These are phyloP conservation scores for Ariolimax columbianus DNA, from an alignment of 2,888 invertebrate genomes.

Conservation along the genomic window DNA sequence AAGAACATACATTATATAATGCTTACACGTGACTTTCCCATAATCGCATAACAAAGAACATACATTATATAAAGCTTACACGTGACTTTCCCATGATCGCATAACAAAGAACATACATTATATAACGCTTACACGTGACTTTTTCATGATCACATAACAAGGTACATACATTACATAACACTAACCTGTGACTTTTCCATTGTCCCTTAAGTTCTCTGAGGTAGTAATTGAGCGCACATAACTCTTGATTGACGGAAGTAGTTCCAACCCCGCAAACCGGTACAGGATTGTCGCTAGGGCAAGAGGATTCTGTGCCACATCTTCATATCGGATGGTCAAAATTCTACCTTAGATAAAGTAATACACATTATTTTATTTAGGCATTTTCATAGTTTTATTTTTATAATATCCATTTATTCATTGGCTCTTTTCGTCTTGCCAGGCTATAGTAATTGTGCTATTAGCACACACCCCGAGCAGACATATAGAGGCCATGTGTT, in stretches of 20 bases:
- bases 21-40: no score
- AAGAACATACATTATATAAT: no score
- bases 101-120: background rate
- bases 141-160: background rate
- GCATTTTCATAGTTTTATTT: background rate
- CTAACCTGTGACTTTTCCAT: conserved; percentile 35
- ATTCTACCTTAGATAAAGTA: conserved; percentile 27
- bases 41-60: no score
- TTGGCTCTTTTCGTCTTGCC: no score
- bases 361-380: background rate
- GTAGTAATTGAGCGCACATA: conserved; percentile 41
- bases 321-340: conserved; percentile 51
- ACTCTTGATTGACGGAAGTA: conserved; percentile 13
- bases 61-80: no score
- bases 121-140: background rate
- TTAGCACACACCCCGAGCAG: no score
- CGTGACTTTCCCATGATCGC: no score
- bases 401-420: no score
- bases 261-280: conserved; percentile 39
- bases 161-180: background rate
- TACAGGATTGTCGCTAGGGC: conserved; percentile 31
- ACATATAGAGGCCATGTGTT: no score
- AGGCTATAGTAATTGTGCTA: no score
- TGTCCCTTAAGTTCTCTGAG: background rate
- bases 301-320: conserved; percentile 42